Evolutionary conservation across 92 coral and sea anemone species (phyloP).

Genomic region (Hydrozoanthus gracilis): DNA sequence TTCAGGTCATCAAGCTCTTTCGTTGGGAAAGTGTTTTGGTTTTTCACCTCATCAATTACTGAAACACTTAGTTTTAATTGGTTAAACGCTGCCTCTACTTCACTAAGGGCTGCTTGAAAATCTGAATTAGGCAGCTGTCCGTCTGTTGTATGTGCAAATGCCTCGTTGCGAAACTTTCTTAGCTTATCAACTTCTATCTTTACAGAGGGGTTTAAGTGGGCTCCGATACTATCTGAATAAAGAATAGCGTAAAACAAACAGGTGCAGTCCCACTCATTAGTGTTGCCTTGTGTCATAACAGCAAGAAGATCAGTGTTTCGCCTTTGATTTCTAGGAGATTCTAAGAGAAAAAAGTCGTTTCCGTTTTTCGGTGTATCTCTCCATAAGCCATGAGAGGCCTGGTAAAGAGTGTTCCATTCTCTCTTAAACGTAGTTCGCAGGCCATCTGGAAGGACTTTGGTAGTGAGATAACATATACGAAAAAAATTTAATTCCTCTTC

Average conservation of each 20-base stretch:
- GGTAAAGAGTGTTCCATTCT: slow-evolving; percentile 56
- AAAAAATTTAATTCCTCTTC: slow-evolving; percentile 60
- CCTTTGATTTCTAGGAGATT: slow-evolving; percentile 17
- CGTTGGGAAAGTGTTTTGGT: slow-evolving; percentile 36
- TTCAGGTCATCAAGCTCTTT: not conserved
- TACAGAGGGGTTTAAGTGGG: not conserved
- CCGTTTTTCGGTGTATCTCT: slow-evolving; percentile 47
- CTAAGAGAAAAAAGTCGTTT: slow-evolving; percentile 23
- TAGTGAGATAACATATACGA: slow-evolving; percentile 52
- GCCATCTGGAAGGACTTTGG: slow-evolving; percentile 49
- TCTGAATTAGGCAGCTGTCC: slow-evolving; percentile 39
- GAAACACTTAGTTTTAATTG: slow-evolving; percentile 3
- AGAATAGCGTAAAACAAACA: slow-evolving; percentile 57
- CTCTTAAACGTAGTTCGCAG: slow-evolving; percentile 59
- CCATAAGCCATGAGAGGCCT: slow-evolving; percentile 55
- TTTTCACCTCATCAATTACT: slow-evolving; percentile 29
- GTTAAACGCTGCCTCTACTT: slow-evolving; percentile 36
- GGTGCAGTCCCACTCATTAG: slow-evolving; percentile 62
- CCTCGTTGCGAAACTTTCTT: slow-evolving; percentile 45
- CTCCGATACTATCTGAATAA: slow-evolving; percentile 49
- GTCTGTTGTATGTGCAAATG: slow-evolving; percentile 37
- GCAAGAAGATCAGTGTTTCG: slow-evolving; percentile 20
- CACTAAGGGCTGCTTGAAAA: slow-evolving; percentile 32
- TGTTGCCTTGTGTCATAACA: slow-evolving; percentile 44
- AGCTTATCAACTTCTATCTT: slow-evolving; percentile 21